Conservation (phyloP, 2,113 vertebrate species). For the Pollachius pollachius region DNA sequence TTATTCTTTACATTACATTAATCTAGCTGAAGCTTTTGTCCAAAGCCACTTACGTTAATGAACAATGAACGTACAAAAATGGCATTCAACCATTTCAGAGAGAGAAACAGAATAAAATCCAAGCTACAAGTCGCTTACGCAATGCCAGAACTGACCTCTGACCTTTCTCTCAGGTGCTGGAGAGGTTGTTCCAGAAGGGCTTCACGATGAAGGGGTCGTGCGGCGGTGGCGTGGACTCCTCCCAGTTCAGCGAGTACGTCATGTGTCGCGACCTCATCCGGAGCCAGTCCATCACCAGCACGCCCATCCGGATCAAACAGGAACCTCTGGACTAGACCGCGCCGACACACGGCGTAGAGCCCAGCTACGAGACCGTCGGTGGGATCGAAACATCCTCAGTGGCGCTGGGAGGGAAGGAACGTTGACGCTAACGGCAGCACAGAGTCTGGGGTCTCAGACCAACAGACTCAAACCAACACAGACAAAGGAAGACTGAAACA, state of each 20-base stretch:
- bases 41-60: too few species aligned
- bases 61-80: too few species aligned
- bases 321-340: slow-evolving; percentile 84
- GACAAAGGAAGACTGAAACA: slow-evolving; percentile 1
- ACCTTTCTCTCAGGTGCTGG: slow-evolving; percentile 78
- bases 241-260: slow-evolving; percentile 92
- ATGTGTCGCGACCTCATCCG: slow-evolving; percentile 81
- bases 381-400: background rate
- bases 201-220: slow-evolving; percentile 84
- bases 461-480: background rate
- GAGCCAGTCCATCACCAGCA: slow-evolving; percentile 70
- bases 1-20: too few species aligned
- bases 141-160: background rate
- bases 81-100: too few species aligned
- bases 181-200: slow-evolving; percentile 88
- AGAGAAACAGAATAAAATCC: too few species aligned
- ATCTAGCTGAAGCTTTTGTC: too few species aligned
- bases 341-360: background rate
- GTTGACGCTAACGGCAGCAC: background rate
- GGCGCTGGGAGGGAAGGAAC: background rate
- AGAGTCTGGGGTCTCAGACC: background rate
- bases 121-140: too few species aligned
- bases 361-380: background rate
- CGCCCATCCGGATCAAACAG: slow-evolving; percentile 88
- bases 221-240: slow-evolving; percentile 87